Evolutionary conservation across 2,113 vertebrate genomes (phyloP).

Genomic region (Cynoglossus semilaevis): DNA sequence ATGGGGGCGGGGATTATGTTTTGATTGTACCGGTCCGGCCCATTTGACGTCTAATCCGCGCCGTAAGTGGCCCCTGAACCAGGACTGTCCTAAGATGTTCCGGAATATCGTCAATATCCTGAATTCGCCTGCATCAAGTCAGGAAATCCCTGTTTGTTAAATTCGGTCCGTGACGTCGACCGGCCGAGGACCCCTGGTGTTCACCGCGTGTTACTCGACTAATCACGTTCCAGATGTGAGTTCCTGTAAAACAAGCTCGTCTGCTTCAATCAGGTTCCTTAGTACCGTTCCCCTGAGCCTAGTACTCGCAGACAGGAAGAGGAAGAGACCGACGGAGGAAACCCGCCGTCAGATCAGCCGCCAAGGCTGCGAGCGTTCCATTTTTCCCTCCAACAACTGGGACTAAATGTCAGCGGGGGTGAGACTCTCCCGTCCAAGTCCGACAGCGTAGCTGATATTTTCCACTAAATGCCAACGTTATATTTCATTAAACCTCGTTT

Average conservation of each 20-base stretch:
- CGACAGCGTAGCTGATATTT: constrained; percentile 17
- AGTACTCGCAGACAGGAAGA: constrained; percentile 53
- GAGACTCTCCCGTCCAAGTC: constrained; percentile 46
- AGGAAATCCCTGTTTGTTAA: too few relatives aligned
- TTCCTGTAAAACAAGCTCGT: constrained; percentile 43
- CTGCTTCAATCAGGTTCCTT: constrained; percentile 58
- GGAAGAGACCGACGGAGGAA: constrained; percentile 67
- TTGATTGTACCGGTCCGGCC: too few relatives aligned
- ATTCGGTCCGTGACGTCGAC: too few relatives aligned
- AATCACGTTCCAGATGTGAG: constrained; percentile 5
- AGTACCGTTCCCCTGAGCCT: constrained; percentile 47
- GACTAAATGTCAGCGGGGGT: constrained; percentile 46
- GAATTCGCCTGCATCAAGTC: too few relatives aligned
- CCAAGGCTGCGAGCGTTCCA: constrained; percentile 39
- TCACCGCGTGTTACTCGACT: too few relatives aligned
- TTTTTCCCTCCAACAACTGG: constrained; percentile 4
- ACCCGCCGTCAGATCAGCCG: constrained; percentile 49
- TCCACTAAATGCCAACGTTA: constrained; percentile 1
- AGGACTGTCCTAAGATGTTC: too few relatives aligned
- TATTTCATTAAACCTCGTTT: constrained; percentile 44
- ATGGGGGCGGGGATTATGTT: too few relatives aligned
- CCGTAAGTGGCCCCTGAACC: too few relatives aligned
- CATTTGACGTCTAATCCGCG: too few relatives aligned
- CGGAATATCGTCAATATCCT: too few relatives aligned
- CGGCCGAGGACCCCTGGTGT: too few relatives aligned